Evolutionary conservation across 2,888 invertebrate species (phyloP).

Genomic region (Apocheima hispidaria): DNA sequence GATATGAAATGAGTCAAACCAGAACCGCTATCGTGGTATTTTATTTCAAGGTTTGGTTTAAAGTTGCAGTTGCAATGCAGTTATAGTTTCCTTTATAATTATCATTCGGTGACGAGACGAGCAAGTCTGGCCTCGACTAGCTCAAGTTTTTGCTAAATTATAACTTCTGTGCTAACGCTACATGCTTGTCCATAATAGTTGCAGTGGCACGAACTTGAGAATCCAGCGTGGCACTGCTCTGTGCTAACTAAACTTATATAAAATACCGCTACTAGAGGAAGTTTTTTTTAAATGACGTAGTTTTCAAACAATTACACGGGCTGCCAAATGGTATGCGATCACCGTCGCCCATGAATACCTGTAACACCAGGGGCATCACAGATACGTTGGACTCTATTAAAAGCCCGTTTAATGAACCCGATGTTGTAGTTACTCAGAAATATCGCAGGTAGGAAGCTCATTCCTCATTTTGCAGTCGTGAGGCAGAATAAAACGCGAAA

Average conservation of each 20-base stretch:
- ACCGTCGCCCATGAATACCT: too few relatives aligned
- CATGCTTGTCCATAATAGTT: background rate
- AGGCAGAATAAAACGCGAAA: too few relatives aligned
- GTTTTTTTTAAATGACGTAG: too few relatives aligned
- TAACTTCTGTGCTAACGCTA: too few relatives aligned
- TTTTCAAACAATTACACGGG: too few relatives aligned
- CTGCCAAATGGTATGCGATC: too few relatives aligned
- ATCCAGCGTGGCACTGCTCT: background rate
- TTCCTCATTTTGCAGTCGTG: too few relatives aligned
- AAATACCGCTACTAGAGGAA: background rate
- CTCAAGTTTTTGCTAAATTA: background rate
- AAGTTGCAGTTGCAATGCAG: background rate
- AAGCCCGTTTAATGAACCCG: too few relatives aligned
- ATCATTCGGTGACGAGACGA: background rate
- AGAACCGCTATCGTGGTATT: conserved; percentile 11
- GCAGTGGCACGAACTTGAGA: background rate
- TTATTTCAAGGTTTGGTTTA: conserved; percentile 21
- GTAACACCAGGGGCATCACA: too few relatives aligned
- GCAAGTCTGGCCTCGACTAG: background rate
- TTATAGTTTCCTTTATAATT: background rate
- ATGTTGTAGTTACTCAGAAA: too few relatives aligned
- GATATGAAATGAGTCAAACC: conserved; percentile 32
- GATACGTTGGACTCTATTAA: too few relatives aligned
- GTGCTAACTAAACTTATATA: background rate
- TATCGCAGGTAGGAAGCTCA: too few relatives aligned